phyloP scores from a whole-genome alignment of 2,888 invertebrate species.

The Lepidocyrtinus sp. region DNA sequence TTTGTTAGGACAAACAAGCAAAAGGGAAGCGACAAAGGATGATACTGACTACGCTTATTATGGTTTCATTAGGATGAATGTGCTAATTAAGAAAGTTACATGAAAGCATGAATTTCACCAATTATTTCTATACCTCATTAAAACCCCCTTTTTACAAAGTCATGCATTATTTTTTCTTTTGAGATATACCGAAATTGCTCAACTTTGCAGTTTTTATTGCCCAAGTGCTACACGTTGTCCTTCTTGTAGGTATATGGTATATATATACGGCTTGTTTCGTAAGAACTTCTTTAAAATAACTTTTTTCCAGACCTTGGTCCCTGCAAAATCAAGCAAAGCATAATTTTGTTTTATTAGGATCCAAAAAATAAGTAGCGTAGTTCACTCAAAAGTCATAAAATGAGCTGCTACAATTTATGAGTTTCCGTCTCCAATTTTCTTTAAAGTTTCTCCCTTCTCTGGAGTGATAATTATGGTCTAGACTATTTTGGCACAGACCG shows the following conservation, averaged over 20 bases:
- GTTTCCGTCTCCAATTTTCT: neutral
- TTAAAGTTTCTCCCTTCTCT: neutral
- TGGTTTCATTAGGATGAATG: slow-evolving; percentile 1
- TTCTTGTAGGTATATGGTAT: no score
- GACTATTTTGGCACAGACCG: neutral
- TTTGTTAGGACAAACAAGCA: neutral
- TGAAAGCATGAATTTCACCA: slow-evolving; percentile 38
- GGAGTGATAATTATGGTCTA: neutral
- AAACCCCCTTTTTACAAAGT: neutral
- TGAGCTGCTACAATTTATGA: slow-evolving; percentile 2
- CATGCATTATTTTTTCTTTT: neutral
- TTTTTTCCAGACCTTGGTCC: neutral
- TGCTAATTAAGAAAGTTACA: slow-evolving; percentile 35
- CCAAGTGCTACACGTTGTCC: neutral
- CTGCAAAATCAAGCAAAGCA: neutral
- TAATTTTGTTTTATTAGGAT: neutral
- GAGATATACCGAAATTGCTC: slow-evolving; percentile 7
- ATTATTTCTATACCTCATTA: slow-evolving; percentile 25
- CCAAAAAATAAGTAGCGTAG: neutral
- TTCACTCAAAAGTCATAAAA: slow-evolving; percentile 28
- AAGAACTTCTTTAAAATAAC: neutral
- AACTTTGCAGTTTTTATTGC: neutral
- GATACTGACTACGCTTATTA: slow-evolving; percentile 17
- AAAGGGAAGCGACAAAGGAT: neutral
- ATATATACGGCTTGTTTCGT: no score